Base-by-base conservation (phyloP, 2,113 vertebrate species). In the Salvelinus fontinalis region DNA sequence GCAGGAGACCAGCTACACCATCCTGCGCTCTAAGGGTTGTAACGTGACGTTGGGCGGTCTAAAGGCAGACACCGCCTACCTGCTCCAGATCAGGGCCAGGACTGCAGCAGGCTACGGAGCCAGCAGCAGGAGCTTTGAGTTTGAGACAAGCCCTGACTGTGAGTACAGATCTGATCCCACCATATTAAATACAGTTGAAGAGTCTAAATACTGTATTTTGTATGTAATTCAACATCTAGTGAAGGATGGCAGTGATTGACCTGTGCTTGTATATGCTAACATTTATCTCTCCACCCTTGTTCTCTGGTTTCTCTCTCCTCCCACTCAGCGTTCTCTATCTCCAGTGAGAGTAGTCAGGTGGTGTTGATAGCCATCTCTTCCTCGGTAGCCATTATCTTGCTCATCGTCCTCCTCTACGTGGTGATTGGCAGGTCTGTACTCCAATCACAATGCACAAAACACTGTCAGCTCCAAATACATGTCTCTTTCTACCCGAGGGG, bases 1-100 rank as follows among this genome's bases (percentile, higher is more conserved):
- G 70, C 97, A 99, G 94, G 98, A 99, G 92, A 99, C 97, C 79
- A 99, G 97, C 91, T 99, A 99, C 82, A 99, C 98, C 77, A 98
- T 99, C 83, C 93, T 99, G 77, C 95, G 97, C 84, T 96, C 97
- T 76, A 95, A 93, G 79, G 95, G 95, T 79, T 98, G 95, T 66
- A 99, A 99, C 0, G 97, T 97, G 79, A 98, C 96, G 64, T 95
- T 99, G 89, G 96, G 87, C 13, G 93, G 97, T 77, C 94, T 99
- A 85, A 99, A 99, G 93, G 93, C 98, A 24, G 97, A 97, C 75
- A 98, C 97, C 7, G 96, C 92, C 14, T 99, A 99, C 1, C 88
- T 99, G 78, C 96, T 99, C 86, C 98, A 99, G 91, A 98, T 99
- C 84, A 93, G 97, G 88, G 98, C 98, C 5, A 94, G 98, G 27